These are phyloP conservation scores for Diuraphis noxia DNA, from an alignment of 1,140 invertebrate genomes.

Conservation along the genomic window DNA sequence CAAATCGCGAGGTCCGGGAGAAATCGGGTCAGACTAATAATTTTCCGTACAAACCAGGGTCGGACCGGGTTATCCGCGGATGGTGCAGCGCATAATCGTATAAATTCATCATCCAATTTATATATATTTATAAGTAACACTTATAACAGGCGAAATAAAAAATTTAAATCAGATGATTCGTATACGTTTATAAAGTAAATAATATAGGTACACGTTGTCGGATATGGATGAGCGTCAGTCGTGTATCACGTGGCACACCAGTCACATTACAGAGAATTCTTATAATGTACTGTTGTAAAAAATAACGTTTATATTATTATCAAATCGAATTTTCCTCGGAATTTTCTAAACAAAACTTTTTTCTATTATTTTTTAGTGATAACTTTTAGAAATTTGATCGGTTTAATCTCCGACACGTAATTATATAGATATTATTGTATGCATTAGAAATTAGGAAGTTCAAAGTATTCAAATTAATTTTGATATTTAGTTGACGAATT, in stretches of 20 bases:
- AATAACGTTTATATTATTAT: background rate
- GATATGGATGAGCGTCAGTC: background rate
- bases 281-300: background rate
- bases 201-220: background rate
- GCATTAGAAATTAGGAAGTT: background rate
- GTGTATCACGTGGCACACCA: background rate
- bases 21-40: slow-evolving; percentile 18
- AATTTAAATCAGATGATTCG: background rate
- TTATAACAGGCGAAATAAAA: background rate
- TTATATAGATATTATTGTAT: background rate
- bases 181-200: background rate
- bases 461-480: background rate
- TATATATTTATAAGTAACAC: background rate
- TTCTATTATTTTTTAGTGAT: background rate
- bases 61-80: slow-evolving; percentile 11
- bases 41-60: background rate
- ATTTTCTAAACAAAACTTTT: background rate
- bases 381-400: background rate
- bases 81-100: background rate
- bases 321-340: background rate
- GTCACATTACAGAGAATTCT: background rate
- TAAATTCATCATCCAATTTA: background rate
- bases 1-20: background rate
- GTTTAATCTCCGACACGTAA: background rate
- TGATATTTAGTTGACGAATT: background rate